A percentile compares a stretch with the other conserved stretches of the same genome.
phyloP scores from a whole-genome alignment of 2,113 vertebrate genomes.

The Eulacestoma nigropectus region DNA sequence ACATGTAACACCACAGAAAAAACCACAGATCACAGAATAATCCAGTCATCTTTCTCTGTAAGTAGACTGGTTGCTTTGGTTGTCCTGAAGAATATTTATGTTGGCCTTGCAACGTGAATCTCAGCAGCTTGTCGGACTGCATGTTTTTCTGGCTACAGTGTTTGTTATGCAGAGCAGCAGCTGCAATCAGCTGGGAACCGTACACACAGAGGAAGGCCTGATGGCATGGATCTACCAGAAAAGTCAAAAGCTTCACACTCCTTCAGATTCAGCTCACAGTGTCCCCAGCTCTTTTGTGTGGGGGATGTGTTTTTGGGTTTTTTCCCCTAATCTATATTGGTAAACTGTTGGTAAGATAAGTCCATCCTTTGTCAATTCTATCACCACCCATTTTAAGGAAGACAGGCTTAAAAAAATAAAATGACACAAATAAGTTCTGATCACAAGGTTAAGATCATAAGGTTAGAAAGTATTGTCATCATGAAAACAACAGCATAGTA shows the following conservation, averaged over 20 bases:
- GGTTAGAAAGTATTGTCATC: neutral
- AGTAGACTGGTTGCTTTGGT: neutral
- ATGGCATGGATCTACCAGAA: neutral
- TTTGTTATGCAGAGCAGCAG: neutral
- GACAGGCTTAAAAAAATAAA: neutral
- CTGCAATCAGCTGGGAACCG: neutral
- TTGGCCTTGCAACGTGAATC: neutral
- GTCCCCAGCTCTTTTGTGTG: neutral
- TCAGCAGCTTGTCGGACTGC: neutral
- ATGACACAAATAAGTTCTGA: neutral
- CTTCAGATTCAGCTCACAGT: neutral
- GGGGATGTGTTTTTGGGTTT: fast-evolving
- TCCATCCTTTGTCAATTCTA: neutral
- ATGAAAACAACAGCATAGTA: neutral
- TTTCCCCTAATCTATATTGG: neutral
- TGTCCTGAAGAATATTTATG: neutral
- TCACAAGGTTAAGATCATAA: neutral
- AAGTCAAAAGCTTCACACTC: neutral
- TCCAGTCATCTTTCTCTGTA: neutral
- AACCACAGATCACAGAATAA: neutral
- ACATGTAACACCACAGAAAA: neutral
- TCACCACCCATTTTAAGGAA: neutral
- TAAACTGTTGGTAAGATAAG: neutral
- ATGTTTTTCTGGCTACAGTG: neutral
- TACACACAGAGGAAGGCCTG: neutral